phyloP scores from a whole-genome alignment of 1,140 invertebrate genomes.

The Leguminivora glycinivorella region DNA sequence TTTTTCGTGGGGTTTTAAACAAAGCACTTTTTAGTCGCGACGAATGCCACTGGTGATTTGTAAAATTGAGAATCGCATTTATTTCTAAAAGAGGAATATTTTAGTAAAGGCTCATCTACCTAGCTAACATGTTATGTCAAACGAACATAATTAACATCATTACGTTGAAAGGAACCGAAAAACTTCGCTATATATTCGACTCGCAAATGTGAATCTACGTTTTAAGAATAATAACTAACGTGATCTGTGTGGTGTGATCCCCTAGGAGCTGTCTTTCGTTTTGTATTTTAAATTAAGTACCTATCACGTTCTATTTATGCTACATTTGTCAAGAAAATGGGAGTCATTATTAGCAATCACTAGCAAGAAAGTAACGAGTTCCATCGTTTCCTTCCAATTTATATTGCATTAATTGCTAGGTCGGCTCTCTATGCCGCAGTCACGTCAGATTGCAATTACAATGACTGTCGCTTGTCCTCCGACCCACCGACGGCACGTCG shows the following conservation, averaged over 20 bases:
- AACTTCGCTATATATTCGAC: too few species aligned
- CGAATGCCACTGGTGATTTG: background rate
- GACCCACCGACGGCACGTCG: constrained; percentile 33
- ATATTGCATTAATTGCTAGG: constrained; percentile 9
- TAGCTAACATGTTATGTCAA: too few species aligned
- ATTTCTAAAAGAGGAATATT: too few species aligned
- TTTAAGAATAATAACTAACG: background rate
- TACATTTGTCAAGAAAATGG: background rate
- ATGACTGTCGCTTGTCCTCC: constrained; percentile 40
- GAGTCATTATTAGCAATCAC: constrained; percentile 11
- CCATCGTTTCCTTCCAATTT: constrained; percentile 7
- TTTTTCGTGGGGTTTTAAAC: background rate
- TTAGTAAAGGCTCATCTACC: too few species aligned
- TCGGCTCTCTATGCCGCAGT: constrained; percentile 32
- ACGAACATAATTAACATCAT: too few species aligned
- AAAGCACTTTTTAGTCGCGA: background rate
- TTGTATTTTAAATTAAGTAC: too few species aligned
- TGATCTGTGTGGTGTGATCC: too few species aligned
- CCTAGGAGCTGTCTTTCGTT: too few species aligned
- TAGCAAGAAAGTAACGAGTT: background rate
- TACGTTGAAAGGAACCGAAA: too few species aligned
- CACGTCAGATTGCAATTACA: constrained; percentile 43
- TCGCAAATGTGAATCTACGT: too few species aligned
- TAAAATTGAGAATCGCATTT: background rate
- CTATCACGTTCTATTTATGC: background rate